Evolutionary conservation across 1,140 invertebrate species (phyloP).

Genomic region (Leptinotarsa texana): DNA sequence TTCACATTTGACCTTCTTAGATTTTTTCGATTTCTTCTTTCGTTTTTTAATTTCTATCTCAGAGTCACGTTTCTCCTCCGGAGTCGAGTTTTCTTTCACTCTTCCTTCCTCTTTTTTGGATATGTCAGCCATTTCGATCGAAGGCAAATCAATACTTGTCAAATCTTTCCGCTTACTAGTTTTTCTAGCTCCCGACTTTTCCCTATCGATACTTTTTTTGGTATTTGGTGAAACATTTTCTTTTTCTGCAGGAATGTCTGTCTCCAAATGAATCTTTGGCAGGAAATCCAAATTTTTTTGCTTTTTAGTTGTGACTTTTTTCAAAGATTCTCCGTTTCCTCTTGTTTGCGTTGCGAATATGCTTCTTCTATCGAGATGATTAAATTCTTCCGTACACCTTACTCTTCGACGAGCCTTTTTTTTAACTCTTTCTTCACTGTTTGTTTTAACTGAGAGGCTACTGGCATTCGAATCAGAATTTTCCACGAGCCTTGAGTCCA

Average conservation of each 20-base stretch:
- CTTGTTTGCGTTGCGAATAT: neutral
- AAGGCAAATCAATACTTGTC: neutral
- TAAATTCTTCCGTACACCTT: constrained; percentile 10
- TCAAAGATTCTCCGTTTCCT: neutral
- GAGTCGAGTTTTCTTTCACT: neutral
- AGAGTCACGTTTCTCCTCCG: constrained; percentile 10
- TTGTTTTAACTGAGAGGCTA: neutral
- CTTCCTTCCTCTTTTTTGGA: neutral
- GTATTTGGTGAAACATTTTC: constrained; percentile 3
- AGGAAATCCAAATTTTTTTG: neutral
- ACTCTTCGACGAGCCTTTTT: constrained; percentile 1
- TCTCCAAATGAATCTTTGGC: neutral
- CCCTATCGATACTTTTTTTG: neutral
- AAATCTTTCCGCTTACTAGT: neutral
- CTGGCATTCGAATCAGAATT: neutral
- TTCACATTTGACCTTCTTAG: neutral
- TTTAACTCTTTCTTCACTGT: neutral
- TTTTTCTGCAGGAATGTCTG: neutral
- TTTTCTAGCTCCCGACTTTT: neutral
- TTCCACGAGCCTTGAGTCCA: too few species aligned
- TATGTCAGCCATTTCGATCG: neutral
- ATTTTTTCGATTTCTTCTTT: neutral
- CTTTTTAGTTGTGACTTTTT: constrained; percentile 2
- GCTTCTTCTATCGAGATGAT: neutral
- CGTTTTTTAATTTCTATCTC: constrained; percentile 11